Conservation (phyloP, 1,140 invertebrate genomes). For the Procambarus clarkii region DNA sequence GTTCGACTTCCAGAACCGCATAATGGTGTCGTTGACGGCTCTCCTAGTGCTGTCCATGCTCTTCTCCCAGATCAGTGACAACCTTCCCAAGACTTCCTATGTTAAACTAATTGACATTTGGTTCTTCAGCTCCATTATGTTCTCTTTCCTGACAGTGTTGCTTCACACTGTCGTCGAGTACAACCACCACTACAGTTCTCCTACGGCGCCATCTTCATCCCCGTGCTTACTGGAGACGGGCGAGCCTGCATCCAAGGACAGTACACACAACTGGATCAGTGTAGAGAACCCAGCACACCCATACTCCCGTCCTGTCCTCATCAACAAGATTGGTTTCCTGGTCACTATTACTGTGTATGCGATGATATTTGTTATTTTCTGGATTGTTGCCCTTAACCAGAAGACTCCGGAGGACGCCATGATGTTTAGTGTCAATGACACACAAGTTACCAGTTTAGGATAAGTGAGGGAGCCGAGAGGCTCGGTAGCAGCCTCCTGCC, state of each 20-base stretch:
- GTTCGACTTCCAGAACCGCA: conserved; percentile 52
- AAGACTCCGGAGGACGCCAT: conserved; percentile 10
- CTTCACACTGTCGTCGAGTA: conserved; percentile 34
- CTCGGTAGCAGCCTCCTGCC: too few relatives aligned
- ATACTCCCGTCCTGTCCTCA: background rate
- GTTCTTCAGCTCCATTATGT: conserved; percentile 42
- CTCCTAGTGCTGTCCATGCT: conserved; percentile 37
- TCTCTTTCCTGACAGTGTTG: conserved; percentile 27
- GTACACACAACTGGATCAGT: background rate
- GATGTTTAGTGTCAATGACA: background rate
- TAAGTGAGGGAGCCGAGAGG: too few relatives aligned
- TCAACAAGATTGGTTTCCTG: conserved; percentile 18
- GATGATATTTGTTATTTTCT: conserved; percentile 16
- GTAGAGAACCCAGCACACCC: background rate
- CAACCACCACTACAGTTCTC: conserved; percentile 22
- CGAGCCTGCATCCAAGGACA: background rate
- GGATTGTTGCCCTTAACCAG: conserved; percentile 4
- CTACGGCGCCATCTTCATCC: background rate
- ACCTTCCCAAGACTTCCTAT: conserved; percentile 39
- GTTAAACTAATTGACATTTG: conserved; percentile 35
- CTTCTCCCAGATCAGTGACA: conserved; percentile 38
- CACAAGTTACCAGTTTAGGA: background rate
- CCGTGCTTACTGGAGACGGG: background rate
- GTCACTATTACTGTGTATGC: conserved; percentile 6
- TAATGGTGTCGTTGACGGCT: conserved; percentile 47